Evolutionary conservation across 2,797 vertebrate species (phyloP).

Genomic region (Silurus lanzhouensis): DNA sequence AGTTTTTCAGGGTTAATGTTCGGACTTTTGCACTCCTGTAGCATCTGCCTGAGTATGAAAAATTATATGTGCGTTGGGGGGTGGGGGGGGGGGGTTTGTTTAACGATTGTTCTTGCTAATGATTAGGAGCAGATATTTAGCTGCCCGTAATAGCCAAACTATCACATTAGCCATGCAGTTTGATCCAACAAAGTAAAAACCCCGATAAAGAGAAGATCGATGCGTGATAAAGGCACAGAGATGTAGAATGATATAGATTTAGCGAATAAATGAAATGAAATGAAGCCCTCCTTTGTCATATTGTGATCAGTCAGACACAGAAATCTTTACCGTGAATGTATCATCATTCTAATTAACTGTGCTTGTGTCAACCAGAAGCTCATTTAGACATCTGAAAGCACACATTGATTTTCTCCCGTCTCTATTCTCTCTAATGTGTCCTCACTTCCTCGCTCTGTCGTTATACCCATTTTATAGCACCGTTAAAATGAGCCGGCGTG

Average conservation of each 20-base stretch:
- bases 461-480: conserved; percentile 55
- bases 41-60: too few relatives aligned
- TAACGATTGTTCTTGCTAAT: too few relatives aligned
- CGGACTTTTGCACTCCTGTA: too few relatives aligned
- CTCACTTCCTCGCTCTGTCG: conserved; percentile 60
- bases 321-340: conserved; percentile 41
- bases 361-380: conserved; percentile 54
- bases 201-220: conserved; percentile 55
- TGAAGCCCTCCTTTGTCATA: conserved; percentile 53
- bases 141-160: background rate
- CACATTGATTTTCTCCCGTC: conserved; percentile 58
- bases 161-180: conserved; percentile 11
- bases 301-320: conserved; percentile 43
- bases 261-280: conserved; percentile 60
- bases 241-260: conserved; percentile 63
- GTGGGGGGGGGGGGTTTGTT: too few relatives aligned
- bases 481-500: background rate
- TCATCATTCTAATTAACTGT: conserved; percentile 65
- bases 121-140: conserved; percentile 1
- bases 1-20: too few relatives aligned
- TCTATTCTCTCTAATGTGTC: conserved; percentile 41
- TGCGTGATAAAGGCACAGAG: conserved; percentile 48
- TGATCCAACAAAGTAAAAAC: conserved; percentile 5
- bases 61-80: too few relatives aligned
- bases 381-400: conserved; percentile 62